phyloP scores from a whole-genome alignment of 2,888 invertebrate species.

The Drosophila anceps region DNA sequence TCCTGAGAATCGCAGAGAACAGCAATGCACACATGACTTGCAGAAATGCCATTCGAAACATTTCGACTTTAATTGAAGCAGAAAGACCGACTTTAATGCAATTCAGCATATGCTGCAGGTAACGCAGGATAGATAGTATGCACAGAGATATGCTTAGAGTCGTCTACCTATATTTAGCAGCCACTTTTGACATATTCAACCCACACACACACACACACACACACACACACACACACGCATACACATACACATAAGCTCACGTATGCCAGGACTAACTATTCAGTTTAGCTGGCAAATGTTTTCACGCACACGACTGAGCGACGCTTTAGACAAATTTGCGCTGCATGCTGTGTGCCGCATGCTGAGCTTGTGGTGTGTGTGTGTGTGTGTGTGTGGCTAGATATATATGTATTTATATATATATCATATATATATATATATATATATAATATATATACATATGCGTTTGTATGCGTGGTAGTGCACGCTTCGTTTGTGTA shows the following conservation, averaged over 20 bases:
- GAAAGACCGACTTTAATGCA: neutral
- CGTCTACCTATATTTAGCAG: neutral
- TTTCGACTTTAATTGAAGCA: neutral
- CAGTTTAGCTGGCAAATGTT: conserved; percentile 52
- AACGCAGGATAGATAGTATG: neutral
- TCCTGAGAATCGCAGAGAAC: neutral
- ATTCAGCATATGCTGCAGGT: conserved; percentile 3
- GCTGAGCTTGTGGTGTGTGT: conserved; percentile 21
- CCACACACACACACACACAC: neutral
- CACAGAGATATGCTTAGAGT: neutral
- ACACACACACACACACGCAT: conserved; percentile 1
- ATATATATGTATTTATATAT: conserved; percentile 6
- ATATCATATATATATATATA: neutral
- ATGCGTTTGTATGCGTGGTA: conserved; percentile 25
- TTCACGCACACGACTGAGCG: conserved; percentile 49
- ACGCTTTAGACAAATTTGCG: conserved; percentile 56
- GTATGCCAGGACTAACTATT: conserved; percentile 20
- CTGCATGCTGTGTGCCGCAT: conserved; percentile 49
- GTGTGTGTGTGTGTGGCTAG: neutral
- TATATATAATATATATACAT: neutral
- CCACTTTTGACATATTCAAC: neutral
- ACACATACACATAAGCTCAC: neutral
- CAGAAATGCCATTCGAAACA: neutral
- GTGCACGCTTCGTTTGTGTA: conserved; percentile 67
- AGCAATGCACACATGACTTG: neutral